A percentile compares a stretch with the other conserved stretches of the same genome.
These are phyloP conservation scores for Congeria kusceri DNA, from an alignment of 2,888 invertebrate species.

Conservation along the genomic window DNA sequence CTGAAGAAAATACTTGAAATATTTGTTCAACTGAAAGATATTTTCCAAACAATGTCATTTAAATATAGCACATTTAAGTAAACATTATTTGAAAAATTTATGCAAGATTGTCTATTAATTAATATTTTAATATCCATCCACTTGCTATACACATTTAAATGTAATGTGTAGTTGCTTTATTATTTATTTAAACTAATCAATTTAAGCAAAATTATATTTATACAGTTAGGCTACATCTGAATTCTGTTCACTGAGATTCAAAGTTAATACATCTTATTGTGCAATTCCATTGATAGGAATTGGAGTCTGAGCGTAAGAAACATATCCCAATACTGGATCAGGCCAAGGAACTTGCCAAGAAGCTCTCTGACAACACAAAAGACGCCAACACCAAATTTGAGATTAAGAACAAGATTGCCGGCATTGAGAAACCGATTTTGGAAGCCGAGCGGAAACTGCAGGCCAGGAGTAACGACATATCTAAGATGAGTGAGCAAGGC, in stretches of 20 bases:
- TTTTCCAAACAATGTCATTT: too few species aligned
- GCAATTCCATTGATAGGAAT: conserved; percentile 59
- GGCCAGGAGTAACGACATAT: conserved; percentile 83
- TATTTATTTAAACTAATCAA: not conserved
- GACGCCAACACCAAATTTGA: conserved; percentile 96
- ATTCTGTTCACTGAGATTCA: too few species aligned
- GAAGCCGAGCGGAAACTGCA: conserved; percentile 89
- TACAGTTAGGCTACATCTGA: too few species aligned
- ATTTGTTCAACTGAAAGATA: too few species aligned
- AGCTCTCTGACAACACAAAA: conserved; percentile 92
- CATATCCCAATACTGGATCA: conserved; percentile 74
- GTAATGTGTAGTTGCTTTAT: not conserved
- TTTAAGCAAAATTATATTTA: not conserved
- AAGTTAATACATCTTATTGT: too few species aligned
- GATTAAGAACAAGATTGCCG: conserved; percentile 94
- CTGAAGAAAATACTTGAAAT: too few species aligned
- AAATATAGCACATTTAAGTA: too few species aligned
- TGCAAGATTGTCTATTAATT: too few species aligned
- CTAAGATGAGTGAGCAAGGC: conserved; percentile 93
- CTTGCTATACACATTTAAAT: too few species aligned
- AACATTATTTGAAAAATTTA: too few species aligned
- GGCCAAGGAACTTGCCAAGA: conserved; percentile 90
- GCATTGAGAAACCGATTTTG: conserved; percentile 94
- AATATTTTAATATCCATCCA: too few species aligned
- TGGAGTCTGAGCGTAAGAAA: conserved; percentile 69